Evolutionary conservation across 2,113 vertebrate species (phyloP).

Genomic region (Fregetta grallaria): DNA sequence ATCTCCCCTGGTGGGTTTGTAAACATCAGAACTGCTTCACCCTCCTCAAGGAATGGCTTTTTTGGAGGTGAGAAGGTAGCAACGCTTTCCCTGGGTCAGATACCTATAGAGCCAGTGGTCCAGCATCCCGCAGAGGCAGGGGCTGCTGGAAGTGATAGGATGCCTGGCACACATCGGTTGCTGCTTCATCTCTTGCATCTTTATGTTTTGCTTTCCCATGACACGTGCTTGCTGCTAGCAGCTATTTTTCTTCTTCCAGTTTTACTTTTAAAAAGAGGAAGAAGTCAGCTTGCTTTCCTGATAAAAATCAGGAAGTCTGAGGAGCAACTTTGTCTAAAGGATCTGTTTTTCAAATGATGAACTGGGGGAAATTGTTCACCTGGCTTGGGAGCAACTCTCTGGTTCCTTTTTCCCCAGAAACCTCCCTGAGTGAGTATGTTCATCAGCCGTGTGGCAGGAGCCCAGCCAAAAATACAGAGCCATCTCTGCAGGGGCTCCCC

Average conservation of each 20-base stretch:
- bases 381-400: not conserved
- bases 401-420: not conserved
- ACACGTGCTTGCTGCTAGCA: not conserved
- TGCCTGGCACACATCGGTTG: not conserved
- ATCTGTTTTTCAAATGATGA: not conserved
- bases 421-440: not conserved
- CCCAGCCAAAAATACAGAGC: not conserved
- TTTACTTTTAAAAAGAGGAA: not conserved
- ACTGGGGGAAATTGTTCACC: not conserved
- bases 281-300: not conserved
- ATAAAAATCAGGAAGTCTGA: not conserved
- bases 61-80: not conserved
- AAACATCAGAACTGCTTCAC: not conserved
- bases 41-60: not conserved
- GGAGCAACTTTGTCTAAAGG: not conserved
- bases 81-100: not conserved
- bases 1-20: not conserved
- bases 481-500: not conserved
- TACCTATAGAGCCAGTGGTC: not conserved
- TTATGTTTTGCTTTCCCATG: not conserved
- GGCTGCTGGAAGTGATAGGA: not conserved
- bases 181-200: not conserved
- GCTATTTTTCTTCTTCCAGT: not conserved
- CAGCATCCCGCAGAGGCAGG: not conserved
- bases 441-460: not conserved